Base-by-base conservation (phyloP, 2,113 vertebrate genomes). In the Salvelinus namaycush region DNA sequence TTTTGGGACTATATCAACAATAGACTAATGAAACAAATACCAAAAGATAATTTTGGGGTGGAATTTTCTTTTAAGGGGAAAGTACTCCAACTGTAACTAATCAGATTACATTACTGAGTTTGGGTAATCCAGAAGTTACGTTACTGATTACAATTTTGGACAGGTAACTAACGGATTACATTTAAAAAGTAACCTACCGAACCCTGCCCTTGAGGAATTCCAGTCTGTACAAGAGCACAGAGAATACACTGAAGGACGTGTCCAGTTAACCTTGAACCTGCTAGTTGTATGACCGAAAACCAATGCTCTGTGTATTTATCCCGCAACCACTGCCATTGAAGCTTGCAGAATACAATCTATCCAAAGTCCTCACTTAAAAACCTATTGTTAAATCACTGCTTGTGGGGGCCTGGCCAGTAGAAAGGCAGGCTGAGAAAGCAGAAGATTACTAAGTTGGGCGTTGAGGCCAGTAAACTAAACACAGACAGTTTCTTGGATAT, bases 401-500 rank as follows among this genome's bases (percentile, higher is more conserved):
- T 48, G 44, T 72, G 79, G 77, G 76, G 79, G 57, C 72, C 79
- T 69, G 57, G 57, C 65, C 1, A 39, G 68, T 68, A 48, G 74
- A 70, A 81, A 85, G 79, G 4, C 1, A 70, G 79, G 82, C 80
- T 74, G 72, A 51, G 69, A 76, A 79, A 75, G 76, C 80, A 77
- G 83, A 72, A 68, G 27, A 14, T 79, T 79, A 85, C 76, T 85
- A 79, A 72, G 78, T 77, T 44, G 14, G 79, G 77, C 12, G 67
- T 39, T 68, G 34, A 62, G 73, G 75, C 76, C 76, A 79, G 83
- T 82, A 88, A 89, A 75, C 70, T 82, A 87, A 89, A 75, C 72
- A 14, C 79, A 89, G 80, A 78, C 68, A 0, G 24, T 76, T 57
- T 82, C 74, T 62, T 1, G 67, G 57, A 12, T 13, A 44, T 27